Conservation (phyloP, 2,113 vertebrate species). For the Xiphorhynchus elegans region DNA sequence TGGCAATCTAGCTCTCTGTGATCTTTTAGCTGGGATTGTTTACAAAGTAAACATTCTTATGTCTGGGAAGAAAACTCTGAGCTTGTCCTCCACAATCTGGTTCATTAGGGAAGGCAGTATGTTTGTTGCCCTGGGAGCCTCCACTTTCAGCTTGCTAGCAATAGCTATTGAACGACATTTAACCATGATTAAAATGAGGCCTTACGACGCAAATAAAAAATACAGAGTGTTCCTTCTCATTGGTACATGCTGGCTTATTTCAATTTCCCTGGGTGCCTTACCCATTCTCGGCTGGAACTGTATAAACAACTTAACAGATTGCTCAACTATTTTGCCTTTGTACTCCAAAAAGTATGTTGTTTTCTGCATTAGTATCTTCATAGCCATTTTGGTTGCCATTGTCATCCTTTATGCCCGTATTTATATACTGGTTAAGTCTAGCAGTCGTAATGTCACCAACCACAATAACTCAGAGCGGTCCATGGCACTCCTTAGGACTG, state of each 20-base stretch:
- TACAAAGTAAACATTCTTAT: constrained; percentile 93
- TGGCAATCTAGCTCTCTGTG: constrained; percentile 94
- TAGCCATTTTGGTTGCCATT: constrained; percentile 85
- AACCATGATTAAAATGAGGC: constrained; percentile 99
- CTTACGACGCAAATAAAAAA: constrained; percentile 91
- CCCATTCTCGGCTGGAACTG: constrained; percentile 98
- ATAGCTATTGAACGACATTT: constrained; percentile 96
- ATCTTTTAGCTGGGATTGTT: constrained; percentile 88
- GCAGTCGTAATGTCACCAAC: constrained; percentile 89
- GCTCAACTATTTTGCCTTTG: constrained; percentile 91
- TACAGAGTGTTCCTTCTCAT: constrained; percentile 95
- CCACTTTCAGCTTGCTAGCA: constrained; percentile 92
- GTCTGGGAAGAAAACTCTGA: constrained; percentile 88
- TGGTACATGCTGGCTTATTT: constrained; percentile 92
- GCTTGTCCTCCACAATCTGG: constrained; percentile 86
- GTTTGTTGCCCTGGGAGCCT: constrained; percentile 92
- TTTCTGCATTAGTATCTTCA: constrained; percentile 92
- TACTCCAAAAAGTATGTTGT: constrained; percentile 94
- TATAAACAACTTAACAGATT: constrained; percentile 84
- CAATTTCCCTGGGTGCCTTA: constrained; percentile 85
- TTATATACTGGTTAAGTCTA: constrained; percentile 91
- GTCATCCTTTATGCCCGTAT: constrained; percentile 91
- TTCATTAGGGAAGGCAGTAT: constrained; percentile 94
- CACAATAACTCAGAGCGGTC: constrained; percentile 88
- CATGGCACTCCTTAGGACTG: constrained; percentile 92